Evolutionary conservation across 2,888 invertebrate genomes (phyloP).

Genomic region (Helicoverpa assulta): DNA sequence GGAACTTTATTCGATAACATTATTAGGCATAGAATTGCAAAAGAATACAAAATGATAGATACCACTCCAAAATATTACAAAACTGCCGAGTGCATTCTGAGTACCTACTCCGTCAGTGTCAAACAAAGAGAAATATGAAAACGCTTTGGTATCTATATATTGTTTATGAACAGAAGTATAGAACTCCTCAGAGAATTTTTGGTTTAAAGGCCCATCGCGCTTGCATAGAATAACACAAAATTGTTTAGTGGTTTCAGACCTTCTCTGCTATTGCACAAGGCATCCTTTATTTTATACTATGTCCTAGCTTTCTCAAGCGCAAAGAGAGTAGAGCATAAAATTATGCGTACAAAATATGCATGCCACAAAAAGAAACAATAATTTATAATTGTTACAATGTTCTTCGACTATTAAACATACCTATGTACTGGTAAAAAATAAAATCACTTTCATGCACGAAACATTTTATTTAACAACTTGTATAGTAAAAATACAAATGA

Average conservation of each 20-base stretch:
- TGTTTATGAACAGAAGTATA: constrained; percentile 22
- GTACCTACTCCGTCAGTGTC: constrained; percentile 48
- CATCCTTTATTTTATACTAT: too few species aligned
- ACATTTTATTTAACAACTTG: constrained; percentile 78
- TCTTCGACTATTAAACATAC: too few species aligned
- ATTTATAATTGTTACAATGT: too few species aligned
- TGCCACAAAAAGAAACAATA: too few species aligned
- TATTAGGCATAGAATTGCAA: constrained; percentile 24
- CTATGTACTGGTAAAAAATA: not conserved
- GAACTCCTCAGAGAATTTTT: too few species aligned
- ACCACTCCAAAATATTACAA: constrained; percentile 29
- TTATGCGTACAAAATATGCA: too few species aligned
- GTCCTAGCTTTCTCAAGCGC: too few species aligned
- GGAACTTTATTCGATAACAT: constrained; percentile 33
- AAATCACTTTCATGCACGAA: constrained; percentile 16
- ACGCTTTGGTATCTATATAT: constrained; percentile 7
- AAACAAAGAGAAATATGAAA: constrained; percentile 6
- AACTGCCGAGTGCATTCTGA: constrained; percentile 29
- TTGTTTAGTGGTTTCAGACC: too few species aligned
- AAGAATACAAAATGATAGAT: constrained; percentile 29
- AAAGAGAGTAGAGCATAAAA: too few species aligned
- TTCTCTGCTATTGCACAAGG: too few species aligned
- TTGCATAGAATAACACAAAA: too few species aligned
- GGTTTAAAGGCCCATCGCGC: too few species aligned
- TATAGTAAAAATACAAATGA: constrained; percentile 70